Conservation (phyloP, 2,113 vertebrate species). For the Suricata suricatta region DNA sequence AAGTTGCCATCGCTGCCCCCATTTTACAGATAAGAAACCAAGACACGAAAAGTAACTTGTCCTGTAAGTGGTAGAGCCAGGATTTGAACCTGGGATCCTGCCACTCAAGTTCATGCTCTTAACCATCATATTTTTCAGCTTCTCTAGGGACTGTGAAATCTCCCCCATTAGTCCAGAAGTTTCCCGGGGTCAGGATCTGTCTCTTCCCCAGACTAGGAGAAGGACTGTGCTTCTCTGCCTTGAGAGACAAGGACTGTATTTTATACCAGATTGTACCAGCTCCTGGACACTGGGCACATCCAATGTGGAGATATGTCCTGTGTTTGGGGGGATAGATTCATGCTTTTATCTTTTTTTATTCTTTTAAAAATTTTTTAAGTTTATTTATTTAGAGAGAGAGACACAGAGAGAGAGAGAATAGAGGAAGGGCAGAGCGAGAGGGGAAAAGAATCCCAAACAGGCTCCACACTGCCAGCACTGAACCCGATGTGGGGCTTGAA, state of each 20-base stretch:
- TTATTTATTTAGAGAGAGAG: too few relatives aligned
- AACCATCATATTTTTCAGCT: neutral
- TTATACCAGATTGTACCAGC: neutral
- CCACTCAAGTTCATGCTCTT: neutral
- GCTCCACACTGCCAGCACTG: too few relatives aligned
- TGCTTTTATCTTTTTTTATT: too few relatives aligned
- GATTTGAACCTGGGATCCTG: neutral
- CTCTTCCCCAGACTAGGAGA: neutral
- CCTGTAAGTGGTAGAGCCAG: neutral
- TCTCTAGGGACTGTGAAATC: neutral
- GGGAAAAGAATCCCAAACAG: too few relatives aligned
- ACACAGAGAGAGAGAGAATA: too few relatives aligned
- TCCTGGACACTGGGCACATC: neutral
- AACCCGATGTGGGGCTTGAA: too few relatives aligned
- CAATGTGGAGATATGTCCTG: neutral
- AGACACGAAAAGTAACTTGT: neutral
- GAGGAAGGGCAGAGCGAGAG: too few relatives aligned
- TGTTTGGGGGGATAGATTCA: neutral
- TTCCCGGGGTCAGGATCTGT: neutral
- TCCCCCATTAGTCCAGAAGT: neutral
- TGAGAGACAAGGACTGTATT: neutral
- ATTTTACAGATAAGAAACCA: neutral
- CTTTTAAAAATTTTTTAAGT: too few relatives aligned
- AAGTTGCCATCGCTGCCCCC: neutral
- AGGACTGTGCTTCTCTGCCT: neutral